Evolutionary conservation across 2,113 vertebrate genomes (phyloP).

Genomic region (Tetraodon nigroviridis): DNA sequence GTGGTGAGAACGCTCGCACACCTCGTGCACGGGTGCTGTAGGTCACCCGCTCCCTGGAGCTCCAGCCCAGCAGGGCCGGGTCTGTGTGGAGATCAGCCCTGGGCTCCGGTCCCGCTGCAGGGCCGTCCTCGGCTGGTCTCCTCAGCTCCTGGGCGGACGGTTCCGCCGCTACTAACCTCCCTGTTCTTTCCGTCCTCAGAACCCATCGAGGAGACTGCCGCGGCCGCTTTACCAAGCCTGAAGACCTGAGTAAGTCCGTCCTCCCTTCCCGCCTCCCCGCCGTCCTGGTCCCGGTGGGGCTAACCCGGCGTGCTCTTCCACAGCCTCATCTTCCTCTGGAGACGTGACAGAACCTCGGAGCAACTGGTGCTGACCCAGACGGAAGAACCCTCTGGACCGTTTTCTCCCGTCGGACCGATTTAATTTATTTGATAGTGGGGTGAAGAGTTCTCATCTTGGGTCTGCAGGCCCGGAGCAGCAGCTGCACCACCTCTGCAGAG

Average conservation of each 20-base stretch:
- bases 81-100: background rate
- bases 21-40: background rate
- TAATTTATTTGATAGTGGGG: slow-evolving; percentile 64
- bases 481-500: slow-evolving; percentile 42
- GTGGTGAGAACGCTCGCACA: slow-evolving; percentile 59
- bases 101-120: slow-evolving; percentile 6
- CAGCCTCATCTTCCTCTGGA: slow-evolving; percentile 65
- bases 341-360: slow-evolving; percentile 50
- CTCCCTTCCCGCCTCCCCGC: background rate
- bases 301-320: background rate
- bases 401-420: slow-evolving; percentile 54
- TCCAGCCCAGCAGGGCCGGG: background rate
- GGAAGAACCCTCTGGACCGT: slow-evolving; percentile 44
- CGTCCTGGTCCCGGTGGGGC: background rate
- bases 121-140: background rate
- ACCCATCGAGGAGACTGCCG: slow-evolving; percentile 77
- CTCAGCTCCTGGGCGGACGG: background rate
- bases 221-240: slow-evolving; percentile 77
- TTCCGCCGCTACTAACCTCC: background rate
- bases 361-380: slow-evolving; percentile 33
- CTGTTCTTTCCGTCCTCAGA: slow-evolving; percentile 50
- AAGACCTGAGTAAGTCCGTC: slow-evolving; percentile 54
- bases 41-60: no score
- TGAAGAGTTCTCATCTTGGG: slow-evolving; percentile 45
- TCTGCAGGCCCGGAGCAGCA: slow-evolving; percentile 27